Conservation (phyloP, 2,888 invertebrate species). For the Hirtodrosophila alboralis region DNA sequence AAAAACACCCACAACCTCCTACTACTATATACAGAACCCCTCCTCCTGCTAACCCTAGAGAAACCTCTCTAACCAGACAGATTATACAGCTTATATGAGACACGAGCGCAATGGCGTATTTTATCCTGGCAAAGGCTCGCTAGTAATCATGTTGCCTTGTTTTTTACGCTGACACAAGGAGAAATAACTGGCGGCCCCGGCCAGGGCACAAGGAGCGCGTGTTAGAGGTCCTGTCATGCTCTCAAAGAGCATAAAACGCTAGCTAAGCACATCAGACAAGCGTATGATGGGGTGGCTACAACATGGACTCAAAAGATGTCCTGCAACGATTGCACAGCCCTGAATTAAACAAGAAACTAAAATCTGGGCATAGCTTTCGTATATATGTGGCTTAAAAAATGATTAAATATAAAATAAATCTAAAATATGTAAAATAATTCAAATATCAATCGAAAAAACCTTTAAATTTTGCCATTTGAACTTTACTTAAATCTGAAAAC, state of each 20-base stretch:
- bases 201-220: constrained; percentile 3
- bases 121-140: constrained; percentile 34
- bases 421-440: too few relatives aligned
- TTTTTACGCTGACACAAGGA: constrained; percentile 68
- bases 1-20: background rate
- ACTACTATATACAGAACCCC: background rate
- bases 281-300: constrained; percentile 7
- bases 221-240: constrained; percentile 26
- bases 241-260: constrained; percentile 54
- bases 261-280: constrained; percentile 56
- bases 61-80: constrained; percentile 13
- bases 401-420: too few relatives aligned
- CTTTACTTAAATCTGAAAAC: too few relatives aligned
- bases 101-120: constrained; percentile 28
- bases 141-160: constrained; percentile 60
- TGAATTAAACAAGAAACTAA: constrained; percentile 3
- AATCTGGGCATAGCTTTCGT: background rate
- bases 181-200: constrained; percentile 28
- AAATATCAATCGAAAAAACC: too few relatives aligned
- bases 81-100: constrained; percentile 48
- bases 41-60: background rate
- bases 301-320: constrained; percentile 46
- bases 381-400: too few relatives aligned
- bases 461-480: too few relatives aligned
- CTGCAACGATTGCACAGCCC: constrained; percentile 37